Evolutionary conservation across 2,888 invertebrate genomes (phyloP).

Genomic region (Ectropis crepuscularia): DNA sequence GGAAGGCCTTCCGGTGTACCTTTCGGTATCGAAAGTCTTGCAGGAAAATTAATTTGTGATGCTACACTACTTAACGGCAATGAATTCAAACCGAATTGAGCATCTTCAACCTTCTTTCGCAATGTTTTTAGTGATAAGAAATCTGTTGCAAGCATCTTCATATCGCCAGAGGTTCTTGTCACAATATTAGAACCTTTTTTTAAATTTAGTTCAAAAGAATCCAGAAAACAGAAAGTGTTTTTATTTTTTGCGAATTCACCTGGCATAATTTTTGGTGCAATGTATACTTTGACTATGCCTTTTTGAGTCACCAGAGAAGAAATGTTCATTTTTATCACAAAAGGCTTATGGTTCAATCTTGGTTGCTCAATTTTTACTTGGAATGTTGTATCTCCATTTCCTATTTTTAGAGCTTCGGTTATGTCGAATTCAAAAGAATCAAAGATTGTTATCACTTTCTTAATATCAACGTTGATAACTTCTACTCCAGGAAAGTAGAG

Average conservation of each 20-base stretch:
- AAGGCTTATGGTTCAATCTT: conserved; percentile 89
- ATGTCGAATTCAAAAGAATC: conserved; percentile 87
- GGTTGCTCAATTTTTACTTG: conserved; percentile 82
- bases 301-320: conserved; percentile 84
- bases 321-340: conserved; percentile 86
- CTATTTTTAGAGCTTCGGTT: conserved; percentile 82
- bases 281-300: conserved; percentile 86
- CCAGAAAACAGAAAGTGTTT: conserved; percentile 85
- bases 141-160: conserved; percentile 84
- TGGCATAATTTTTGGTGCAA: conserved; percentile 88
- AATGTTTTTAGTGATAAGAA: conserved; percentile 86
- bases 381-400: conserved; percentile 58
- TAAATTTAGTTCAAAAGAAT: conserved; percentile 85
- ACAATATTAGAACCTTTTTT: conserved; percentile 87
- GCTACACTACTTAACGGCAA: conserved; percentile 76
- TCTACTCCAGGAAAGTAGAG: conserved; percentile 86
- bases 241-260: conserved; percentile 79
- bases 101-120: conserved; percentile 85
- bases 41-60: conserved; percentile 87
- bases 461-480: conserved; percentile 85
- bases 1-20: conserved; percentile 87
- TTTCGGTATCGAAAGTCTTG: conserved; percentile 88
- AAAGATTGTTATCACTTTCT: conserved; percentile 87
- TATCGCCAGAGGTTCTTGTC: conserved; percentile 86
- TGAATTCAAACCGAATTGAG: conserved; percentile 81